A percentile compares a stretch with the other conserved stretches of the same genome.
phyloP scores from a whole-genome alignment of 2,113 vertebrate genomes.

The Cinclus cinclus region DNA sequence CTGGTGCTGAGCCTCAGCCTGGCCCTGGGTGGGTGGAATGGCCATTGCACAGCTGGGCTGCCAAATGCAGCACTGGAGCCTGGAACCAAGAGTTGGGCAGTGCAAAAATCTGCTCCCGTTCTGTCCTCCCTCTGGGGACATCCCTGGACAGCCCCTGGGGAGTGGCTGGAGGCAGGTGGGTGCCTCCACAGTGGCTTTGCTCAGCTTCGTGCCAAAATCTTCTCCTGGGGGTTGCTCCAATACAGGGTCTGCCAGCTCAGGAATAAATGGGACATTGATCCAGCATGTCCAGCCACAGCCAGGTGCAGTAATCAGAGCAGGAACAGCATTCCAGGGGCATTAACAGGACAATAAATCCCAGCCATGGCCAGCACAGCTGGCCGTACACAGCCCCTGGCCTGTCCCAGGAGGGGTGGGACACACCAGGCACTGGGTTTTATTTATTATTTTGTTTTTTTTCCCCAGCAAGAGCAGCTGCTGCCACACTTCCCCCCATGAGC shows the following conservation, averaged over 20 bases:
- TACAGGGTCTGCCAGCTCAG: fast-evolving
- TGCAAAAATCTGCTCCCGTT: not conserved
- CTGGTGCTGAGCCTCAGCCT: fast-evolving
- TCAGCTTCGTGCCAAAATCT: fast-evolving
- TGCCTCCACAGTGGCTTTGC: not conserved
- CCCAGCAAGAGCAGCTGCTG: not conserved
- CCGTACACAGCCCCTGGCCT: not conserved
- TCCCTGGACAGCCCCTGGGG: not conserved
- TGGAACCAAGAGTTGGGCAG: not conserved
- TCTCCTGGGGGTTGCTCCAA: fast-evolving
- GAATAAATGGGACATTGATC: not conserved
- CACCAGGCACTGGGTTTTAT: not conserved
- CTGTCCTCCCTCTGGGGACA: not conserved
- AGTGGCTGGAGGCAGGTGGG: not conserved
- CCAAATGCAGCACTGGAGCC: not conserved
- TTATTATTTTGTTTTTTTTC: not conserved
- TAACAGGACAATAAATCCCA: not conserved
- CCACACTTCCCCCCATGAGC: fast-evolving
- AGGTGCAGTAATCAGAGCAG: not conserved
- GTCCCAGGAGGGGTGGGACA: not conserved
- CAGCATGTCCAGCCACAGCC: fast-evolving
- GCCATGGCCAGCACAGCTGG: not conserved
- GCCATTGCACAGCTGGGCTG: fast-evolving
- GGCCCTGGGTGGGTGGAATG: not conserved
- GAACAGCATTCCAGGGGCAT: not conserved